These are phyloP conservation scores for Alcis repandata DNA, from an alignment of 2,888 invertebrate genomes.

Conservation along the genomic window DNA sequence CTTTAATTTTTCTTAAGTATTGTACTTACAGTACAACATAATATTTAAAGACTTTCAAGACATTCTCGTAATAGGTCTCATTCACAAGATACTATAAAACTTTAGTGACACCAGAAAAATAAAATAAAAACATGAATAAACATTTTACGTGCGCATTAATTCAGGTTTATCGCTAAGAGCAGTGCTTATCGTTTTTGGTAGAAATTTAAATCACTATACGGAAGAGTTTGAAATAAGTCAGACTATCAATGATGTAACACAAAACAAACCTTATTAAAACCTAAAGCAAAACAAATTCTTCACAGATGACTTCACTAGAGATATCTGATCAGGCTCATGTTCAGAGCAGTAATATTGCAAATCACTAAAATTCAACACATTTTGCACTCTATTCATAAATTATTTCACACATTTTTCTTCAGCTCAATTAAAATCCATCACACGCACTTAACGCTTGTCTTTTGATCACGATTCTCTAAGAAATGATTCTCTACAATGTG, in stretches of 20 bases:
- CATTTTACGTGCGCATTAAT: not conserved
- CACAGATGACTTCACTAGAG: not conserved
- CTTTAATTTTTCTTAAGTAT: no score
- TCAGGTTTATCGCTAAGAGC: no score
- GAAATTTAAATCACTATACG: not conserved
- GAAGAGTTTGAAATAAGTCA: not conserved
- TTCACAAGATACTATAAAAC: not conserved
- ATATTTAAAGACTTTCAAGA: no score
- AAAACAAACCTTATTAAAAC: not conserved
- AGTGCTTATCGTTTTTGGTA: no score
- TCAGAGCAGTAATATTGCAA: not conserved
- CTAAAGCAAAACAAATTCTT: not conserved
- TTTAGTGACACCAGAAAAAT: not conserved
- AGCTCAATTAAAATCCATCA: not conserved
- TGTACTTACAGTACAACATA: no score
- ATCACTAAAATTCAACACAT: not conserved
- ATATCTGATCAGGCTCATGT: not conserved
- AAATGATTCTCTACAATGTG: constrained; percentile 10
- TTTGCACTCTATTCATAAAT: not conserved
- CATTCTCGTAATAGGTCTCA: no score
- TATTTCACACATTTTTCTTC: not conserved
- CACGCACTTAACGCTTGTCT: not conserved
- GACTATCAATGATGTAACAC: no score
- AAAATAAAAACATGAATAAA: not conserved
- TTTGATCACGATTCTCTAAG: constrained; percentile 1